These are phyloP conservation scores for Centrocercus urophasianus DNA, from an alignment of 2,113 vertebrate genomes.

Conservation along the genomic window DNA sequence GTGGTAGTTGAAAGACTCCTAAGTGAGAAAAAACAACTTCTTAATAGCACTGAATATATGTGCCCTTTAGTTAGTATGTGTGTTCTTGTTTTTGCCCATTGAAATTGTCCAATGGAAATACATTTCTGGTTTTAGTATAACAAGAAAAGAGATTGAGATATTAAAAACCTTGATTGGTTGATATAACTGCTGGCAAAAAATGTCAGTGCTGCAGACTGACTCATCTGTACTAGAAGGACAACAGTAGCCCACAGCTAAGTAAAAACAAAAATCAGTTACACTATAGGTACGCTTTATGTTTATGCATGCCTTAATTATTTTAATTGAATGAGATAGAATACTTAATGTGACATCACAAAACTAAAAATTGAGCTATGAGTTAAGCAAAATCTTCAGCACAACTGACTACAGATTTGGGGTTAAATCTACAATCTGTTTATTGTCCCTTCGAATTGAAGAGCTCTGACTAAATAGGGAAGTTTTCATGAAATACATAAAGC, in stretches of 20 bases:
- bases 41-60: neutral
- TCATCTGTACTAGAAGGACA: constrained; percentile 80
- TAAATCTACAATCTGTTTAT: neutral
- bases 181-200: constrained; percentile 75
- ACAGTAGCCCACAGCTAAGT: constrained; percentile 75
- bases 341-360: neutral
- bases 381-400: neutral
- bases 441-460: constrained; percentile 4
- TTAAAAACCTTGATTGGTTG: constrained; percentile 77
- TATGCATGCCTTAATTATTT: constrained; percentile 14
- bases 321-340: constrained; percentile 16
- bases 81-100: neutral
- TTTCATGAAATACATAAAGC: constrained; percentile 5
- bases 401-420: neutral
- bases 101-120: neutral
- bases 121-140: constrained; percentile 62
- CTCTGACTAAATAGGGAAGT: neutral
- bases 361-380: neutral
- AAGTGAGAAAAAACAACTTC: neutral
- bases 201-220: constrained; percentile 77
- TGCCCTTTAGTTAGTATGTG: neutral
- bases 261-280: constrained; percentile 60
- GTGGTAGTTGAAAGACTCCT: neutral
- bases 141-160: constrained; percentile 74
- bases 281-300: neutral